phyloP scores from a whole-genome alignment of 2,888 invertebrate genomes.

The Ochropleura leucogaster region DNA sequence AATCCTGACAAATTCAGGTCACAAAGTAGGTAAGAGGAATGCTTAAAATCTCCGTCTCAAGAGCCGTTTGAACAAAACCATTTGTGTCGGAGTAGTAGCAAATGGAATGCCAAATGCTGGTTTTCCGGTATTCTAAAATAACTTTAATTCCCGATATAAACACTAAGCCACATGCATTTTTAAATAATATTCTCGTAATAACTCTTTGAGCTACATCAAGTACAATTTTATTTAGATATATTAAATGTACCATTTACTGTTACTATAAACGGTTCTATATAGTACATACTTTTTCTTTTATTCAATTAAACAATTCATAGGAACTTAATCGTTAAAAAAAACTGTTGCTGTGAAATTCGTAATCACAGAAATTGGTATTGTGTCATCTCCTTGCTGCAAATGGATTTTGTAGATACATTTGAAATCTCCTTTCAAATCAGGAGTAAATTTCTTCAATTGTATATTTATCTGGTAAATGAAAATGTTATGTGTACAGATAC shows the following conservation, averaged over 20 bases:
- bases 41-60: conserved; percentile 46
- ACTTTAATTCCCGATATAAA: neutral
- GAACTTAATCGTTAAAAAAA: too few species aligned
- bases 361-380: neutral
- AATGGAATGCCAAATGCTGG: conserved; percentile 33
- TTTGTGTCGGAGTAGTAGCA: neutral
- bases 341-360: neutral
- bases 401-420: neutral
- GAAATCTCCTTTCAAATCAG: neutral
- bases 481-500: neutral
- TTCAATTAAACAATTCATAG: too few species aligned
- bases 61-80: conserved; percentile 35
- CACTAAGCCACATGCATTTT: too few species aligned
- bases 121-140: neutral
- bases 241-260: neutral
- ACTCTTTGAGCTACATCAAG: neutral
- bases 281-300: too few species aligned
- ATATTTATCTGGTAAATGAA: neutral
- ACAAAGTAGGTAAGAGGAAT: conserved; percentile 49
- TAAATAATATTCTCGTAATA: neutral
- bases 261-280: neutral
- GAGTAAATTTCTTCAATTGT: neutral
- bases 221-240: neutral
- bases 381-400: neutral
- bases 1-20: conserved; percentile 40